phyloP scores from a whole-genome alignment of 2,888 invertebrate species.

The Calliopum simillimum region DNA sequence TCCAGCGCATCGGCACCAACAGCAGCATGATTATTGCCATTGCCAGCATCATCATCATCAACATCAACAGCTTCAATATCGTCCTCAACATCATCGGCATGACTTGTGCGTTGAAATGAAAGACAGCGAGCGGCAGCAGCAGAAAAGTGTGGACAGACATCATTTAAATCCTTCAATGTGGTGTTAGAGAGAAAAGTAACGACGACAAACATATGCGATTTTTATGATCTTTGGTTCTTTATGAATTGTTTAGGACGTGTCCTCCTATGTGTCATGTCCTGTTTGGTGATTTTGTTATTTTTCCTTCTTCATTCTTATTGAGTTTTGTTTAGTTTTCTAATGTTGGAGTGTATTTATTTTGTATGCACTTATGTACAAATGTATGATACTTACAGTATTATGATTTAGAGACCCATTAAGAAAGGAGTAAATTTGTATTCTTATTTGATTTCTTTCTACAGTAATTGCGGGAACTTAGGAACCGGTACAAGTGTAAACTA shows the following conservation, averaged over 20 bases:
- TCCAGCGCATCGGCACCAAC: neutral
- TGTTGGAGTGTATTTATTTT: too few relatives aligned
- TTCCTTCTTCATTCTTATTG: neutral
- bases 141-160: neutral
- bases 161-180: slow-evolving; percentile 16
- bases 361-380: too few relatives aligned
- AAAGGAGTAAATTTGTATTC: too few relatives aligned
- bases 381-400: too few relatives aligned
- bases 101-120: too few relatives aligned
- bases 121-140: neutral
- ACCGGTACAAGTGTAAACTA: too few relatives aligned
- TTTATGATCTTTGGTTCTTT: neutral
- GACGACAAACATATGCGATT: too few relatives aligned
- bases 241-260: neutral
- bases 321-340: neutral
- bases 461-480: too few relatives aligned
- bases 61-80: neutral
- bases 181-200: too few relatives aligned
- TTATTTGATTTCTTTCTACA: neutral
- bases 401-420: too few relatives aligned
- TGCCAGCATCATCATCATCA: neutral
- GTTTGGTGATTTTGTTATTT: neutral
- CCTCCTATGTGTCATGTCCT: neutral
- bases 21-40: neutral
- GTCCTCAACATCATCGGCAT: neutral